Base-by-base conservation (phyloP, 2,888 invertebrate species). In the Troilus luridus region DNA sequence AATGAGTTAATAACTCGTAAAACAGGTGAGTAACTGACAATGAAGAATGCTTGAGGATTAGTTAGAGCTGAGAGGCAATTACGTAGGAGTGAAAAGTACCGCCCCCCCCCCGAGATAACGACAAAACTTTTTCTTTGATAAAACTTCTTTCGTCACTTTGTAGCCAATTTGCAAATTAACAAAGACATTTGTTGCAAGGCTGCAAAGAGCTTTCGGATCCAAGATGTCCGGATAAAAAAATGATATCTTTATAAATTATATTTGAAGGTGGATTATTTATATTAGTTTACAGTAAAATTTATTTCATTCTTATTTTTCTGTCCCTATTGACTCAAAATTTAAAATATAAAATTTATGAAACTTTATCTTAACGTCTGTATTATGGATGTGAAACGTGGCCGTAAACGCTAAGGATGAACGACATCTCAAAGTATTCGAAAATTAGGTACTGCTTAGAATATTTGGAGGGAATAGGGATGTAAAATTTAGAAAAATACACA, bases 41-140 rank as follows among this genome's bases (percentile, higher is more conserved):
- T 7, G 72, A 41, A 77, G 27, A 8, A 77, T 77, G 17, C 41
- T 41, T 41, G 41, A 41, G 6, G 72, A 77, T 77, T 77, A 77
- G 72, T 41, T 77, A 41, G 41, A 77, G 72, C 7, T 5, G 72
- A 1, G 72, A 8, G 72, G 72, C 72, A 77, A 77, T 77, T 77
- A 41, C 7, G 72, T 77, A 41, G 14, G 17, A 77, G 72, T 77
- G 41, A 77, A 77, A 41, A 19, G 72, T 0, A 5, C 72, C 8
- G 5, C 17, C 21, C 14, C 8, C 6, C 24, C 24, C 12, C 24
- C 67, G 12, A 67, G 67, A 27, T 77, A 41, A 77, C 9, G 27
- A 24, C 41, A 27, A 77, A 77, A 77, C 27, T 77, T 77, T 41
- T 77, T 77, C 72, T 77, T 77, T 41, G 27, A 77, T 77, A 77